These are phyloP conservation scores for Seriola quinqueradiata DNA, from an alignment of 2,113 vertebrate species.

Conservation along the genomic window DNA sequence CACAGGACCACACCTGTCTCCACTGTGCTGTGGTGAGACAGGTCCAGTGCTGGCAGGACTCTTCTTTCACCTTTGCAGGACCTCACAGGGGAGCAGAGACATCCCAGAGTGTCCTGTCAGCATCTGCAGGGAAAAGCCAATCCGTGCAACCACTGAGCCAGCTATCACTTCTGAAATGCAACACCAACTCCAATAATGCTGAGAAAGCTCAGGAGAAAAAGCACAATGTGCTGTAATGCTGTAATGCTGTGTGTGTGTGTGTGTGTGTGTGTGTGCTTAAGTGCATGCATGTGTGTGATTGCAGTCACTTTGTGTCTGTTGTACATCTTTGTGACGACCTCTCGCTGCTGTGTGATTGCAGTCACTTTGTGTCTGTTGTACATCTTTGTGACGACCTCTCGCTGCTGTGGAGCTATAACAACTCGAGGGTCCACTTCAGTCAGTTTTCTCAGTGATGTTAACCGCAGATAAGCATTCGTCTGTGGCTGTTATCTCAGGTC, in stretches of 20 bases:
- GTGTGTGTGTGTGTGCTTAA: conserved; percentile 6
- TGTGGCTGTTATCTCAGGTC: conserved; percentile 34
- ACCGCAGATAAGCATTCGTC: conserved; percentile 27
- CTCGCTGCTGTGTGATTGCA: conserved; percentile 14
- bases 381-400: conserved; percentile 38
- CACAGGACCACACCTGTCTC: conserved; percentile 54
- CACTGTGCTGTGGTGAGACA: conserved; percentile 26
- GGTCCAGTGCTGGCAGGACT: conserved; percentile 27
- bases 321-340: conserved; percentile 36
- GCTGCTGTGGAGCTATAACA: conserved; percentile 28
- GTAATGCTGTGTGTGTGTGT: conserved; percentile 4
- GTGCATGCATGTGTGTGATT: conserved; percentile 14
- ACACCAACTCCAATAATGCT: conserved; percentile 80
- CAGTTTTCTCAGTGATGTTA: conserved; percentile 35
- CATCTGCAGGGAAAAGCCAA: conserved; percentile 61
- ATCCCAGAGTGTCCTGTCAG: conserved; percentile 70
- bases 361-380: neutral
- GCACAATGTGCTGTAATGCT: conserved; percentile 30
- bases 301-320: conserved; percentile 1
- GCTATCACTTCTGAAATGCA: conserved; percentile 72
- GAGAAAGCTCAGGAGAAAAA: conserved; percentile 63
- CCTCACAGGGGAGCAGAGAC: conserved; percentile 35
- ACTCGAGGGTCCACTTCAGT: conserved; percentile 51
- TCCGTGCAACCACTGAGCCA: conserved; percentile 56
- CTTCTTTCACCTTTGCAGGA: conserved; percentile 44